Evolutionary conservation across 1,140 invertebrate genomes (phyloP).

Genomic region (Periplaneta americana): DNA sequence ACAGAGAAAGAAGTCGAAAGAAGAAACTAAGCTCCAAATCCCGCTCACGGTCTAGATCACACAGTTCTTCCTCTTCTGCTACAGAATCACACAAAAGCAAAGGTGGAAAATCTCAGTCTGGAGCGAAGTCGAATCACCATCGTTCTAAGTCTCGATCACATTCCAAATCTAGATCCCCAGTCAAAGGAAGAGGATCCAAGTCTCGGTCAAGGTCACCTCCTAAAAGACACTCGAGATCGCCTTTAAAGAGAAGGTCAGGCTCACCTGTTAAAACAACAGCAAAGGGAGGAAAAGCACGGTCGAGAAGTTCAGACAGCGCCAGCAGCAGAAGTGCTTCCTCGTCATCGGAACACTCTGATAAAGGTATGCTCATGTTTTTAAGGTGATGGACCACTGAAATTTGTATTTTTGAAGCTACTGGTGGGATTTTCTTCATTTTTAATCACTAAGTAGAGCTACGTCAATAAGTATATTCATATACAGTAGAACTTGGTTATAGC

Average conservation of each 20-base stretch:
- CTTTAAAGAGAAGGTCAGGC: slow-evolving; percentile 38
- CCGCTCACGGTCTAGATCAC: slow-evolving; percentile 30
- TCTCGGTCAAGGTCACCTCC: slow-evolving; percentile 11
- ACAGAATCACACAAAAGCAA: slow-evolving; percentile 6
- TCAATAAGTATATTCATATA: no score
- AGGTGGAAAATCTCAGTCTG: neutral
- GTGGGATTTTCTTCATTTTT: no score
- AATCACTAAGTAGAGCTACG: no score
- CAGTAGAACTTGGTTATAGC: no score
- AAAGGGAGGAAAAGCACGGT: neutral
- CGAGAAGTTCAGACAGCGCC: neutral
- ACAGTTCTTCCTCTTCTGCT: slow-evolving; percentile 18
- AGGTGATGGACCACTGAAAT: no score
- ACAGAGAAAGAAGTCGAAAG: slow-evolving; percentile 1
- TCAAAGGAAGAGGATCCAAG: slow-evolving; percentile 37
- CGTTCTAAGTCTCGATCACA: slow-evolving; percentile 28
- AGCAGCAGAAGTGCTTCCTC: slow-evolving; percentile 5
- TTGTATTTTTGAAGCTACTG: no score
- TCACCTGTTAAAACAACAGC: neutral
- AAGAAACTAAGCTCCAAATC: slow-evolving; percentile 24
- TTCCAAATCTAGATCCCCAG: slow-evolving; percentile 24
- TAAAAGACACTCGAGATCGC: slow-evolving; percentile 28
- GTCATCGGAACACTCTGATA: slow-evolving; percentile 1
- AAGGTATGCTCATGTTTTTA: slow-evolving; percentile 6
- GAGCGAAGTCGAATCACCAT: slow-evolving; percentile 25